Evolutionary conservation across 2,888 invertebrate genomes (phyloP).

Genomic region (Sympetrum striolatum): DNA sequence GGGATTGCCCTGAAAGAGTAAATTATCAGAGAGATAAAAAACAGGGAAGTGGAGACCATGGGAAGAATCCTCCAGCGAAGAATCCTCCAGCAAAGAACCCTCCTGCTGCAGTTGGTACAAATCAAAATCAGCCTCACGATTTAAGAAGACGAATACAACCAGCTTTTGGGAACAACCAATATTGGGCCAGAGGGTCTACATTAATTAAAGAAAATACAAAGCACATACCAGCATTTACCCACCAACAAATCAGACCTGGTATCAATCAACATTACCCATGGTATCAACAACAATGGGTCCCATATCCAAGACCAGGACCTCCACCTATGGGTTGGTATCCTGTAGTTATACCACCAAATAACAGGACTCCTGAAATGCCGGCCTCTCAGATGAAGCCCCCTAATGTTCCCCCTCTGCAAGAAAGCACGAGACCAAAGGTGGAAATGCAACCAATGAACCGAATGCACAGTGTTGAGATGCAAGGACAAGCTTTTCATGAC

Average conservation of each 20-base stretch:
- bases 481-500: neutral
- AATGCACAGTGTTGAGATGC: neutral
- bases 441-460: neutral
- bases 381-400: neutral
- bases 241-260: neutral
- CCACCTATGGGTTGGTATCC: neutral
- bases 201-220: neutral
- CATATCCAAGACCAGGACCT: neutral
- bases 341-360: neutral
- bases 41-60: neutral
- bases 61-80: neutral
- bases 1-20: slow-evolving; percentile 58
- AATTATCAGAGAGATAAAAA: neutral
- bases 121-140: neutral
- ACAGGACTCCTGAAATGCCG: neutral
- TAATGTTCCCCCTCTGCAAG: neutral
- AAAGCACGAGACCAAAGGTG: neutral
- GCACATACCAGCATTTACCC: neutral
- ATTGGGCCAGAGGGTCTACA: neutral
- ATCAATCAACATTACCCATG: neutral
- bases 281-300: neutral
- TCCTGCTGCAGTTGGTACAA: neutral
- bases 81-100: neutral
- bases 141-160: neutral
- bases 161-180: neutral